Base-by-base conservation (phyloP, 2,797 vertebrate species). In the Oryzias dopingdopingensis region DNA sequence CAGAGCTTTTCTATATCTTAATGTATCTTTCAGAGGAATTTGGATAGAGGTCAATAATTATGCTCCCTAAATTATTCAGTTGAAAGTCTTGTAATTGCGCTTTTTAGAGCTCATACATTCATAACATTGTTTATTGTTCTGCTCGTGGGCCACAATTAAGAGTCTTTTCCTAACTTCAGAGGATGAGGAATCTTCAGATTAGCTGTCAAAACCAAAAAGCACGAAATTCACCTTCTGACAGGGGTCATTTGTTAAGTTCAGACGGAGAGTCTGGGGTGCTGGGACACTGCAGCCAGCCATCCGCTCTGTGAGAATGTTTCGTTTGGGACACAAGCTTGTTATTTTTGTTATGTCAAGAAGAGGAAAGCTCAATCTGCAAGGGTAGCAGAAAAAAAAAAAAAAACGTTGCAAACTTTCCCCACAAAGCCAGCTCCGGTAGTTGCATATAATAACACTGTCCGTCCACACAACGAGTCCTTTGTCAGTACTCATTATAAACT, bases 261-360 rank as follows among this genome's bases (percentile, higher is more conserved):
- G 58, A 91, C 88, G 90, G 93, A 91, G 92, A 90, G 44, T 86
- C 85, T 86, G 89, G 87, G 91, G 88, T 82, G 32, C 88, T 73
- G 80, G 90, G 91, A 91, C 91, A 80, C 81, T 49, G 89, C 91
- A 83, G 90, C 91, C 92, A 88, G 91, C 88, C 90, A 90, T 88
- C 92, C 91, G 75, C 89, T 89, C 89, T 94, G 95, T 96, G 95
- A 93, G 95, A 95, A 97, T 96, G 95, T 98, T 98, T 97, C 92
- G 93, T 95, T 95, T 95, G 94, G 93, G 94, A 93, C 90, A 91
- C 91, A 93, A 93, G 94, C 90, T 80, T 96, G 96, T 97, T 96
- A 92, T 98, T 96, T 96, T 94, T 96, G 94, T 93, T 89, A 76
- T 78, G 69, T 78, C 59, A 75, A 89, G 77, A 68, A 86, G 83